Base-by-base conservation (phyloP, 2,888 invertebrate genomes). In the Augiades crinisus region DNA sequence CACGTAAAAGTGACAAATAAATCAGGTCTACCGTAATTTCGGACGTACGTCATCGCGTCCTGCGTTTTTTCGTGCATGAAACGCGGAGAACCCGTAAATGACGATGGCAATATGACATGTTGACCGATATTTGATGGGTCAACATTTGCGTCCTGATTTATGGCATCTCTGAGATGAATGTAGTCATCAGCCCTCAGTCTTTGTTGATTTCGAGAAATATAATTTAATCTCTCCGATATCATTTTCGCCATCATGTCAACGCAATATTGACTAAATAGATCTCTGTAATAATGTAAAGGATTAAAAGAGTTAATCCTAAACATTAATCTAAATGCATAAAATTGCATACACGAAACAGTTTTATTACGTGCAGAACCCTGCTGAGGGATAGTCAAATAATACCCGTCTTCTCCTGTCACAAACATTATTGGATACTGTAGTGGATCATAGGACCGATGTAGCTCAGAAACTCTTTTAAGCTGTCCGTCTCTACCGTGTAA, bases 361-460 rank as follows among this genome's bases (percentile, higher is more conserved):
- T 30, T 30, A 22, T 7, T 22, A 22, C 6, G 6, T 6, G 22
- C 22, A 22, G 22, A 6, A 22, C 7, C 7, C 6, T 22, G 22
- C 22, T 22, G 22, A 2, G 14, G 19, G 5, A 19, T 19, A 19
- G 3, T 19, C 5, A 19, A 4, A 19, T 5, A 19, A n/a, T n/a
- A 24, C 1, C n/a, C 24, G n/a, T 24, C 24, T 2, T 24, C 3
- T n/a, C 24, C 19, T 19, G 5, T 10, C n/a, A 10, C 4, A 40
- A 57, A 59, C 51, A 58, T 49, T 38, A 62, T 12, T 5, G 63
- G 60, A 57, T 63, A 64, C n/a, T 64, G 62, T 12, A 68, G 45
- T 14, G 62, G 60, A 60, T 58, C 53, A 41, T 58, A 57, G 1
- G 57, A 27, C 3, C 54, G 40, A 14, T 61, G 58, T 24, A 57